Evolutionary conservation across 1,140 invertebrate species (phyloP), one percentile per base, ranked within the genome.

Genomic region (Drosophila dunni): DNA sequence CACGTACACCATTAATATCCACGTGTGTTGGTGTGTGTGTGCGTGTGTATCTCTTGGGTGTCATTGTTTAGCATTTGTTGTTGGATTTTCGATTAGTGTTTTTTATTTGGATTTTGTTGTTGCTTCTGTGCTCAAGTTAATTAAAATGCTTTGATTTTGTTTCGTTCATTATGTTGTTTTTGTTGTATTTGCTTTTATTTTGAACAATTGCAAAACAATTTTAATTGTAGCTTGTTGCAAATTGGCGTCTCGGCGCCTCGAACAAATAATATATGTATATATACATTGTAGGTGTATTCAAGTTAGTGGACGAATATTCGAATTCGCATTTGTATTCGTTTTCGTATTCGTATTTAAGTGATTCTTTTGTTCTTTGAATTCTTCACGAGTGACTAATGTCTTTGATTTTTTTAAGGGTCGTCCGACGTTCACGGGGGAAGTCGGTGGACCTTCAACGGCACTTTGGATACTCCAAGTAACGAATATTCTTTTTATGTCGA

Each of bases 151-250:
- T 71, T 46, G 60, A 54, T 11, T 44, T 69, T 54, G 50, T 72
- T 69, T 78, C 29, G 63, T 74, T 74, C 51, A 64, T 80, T 80
- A 63, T 70, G 66, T 50, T 75, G 29, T 17, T 68, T 24, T 61
- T 63, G 50, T 53, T 65, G 11, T 56, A 13, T 24, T 38, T 64
- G 46, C 45, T 63, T 44, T 67, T 20, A 17, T 64, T 63, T 62
- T 76, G 46, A 82, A 79, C 83, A 88, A 86, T 83, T 88, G 84
- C 71, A 88, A 88, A 80, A 61, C 83, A 64, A 88, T 86, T 88
- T 79, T 60, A 81, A 62, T 81, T 76, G 76, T 65, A 64, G 58
- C 15, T 54, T 46, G 48, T 36, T 68, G 63, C 50, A 53, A 54
- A 64, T 64, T 68, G 44, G 72, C 66, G 72, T 64, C 67, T 58